These are phyloP conservation scores for Lagocephalus sceleratus DNA, from an alignment of 2,797 vertebrate species.

Conservation along the genomic window DNA sequence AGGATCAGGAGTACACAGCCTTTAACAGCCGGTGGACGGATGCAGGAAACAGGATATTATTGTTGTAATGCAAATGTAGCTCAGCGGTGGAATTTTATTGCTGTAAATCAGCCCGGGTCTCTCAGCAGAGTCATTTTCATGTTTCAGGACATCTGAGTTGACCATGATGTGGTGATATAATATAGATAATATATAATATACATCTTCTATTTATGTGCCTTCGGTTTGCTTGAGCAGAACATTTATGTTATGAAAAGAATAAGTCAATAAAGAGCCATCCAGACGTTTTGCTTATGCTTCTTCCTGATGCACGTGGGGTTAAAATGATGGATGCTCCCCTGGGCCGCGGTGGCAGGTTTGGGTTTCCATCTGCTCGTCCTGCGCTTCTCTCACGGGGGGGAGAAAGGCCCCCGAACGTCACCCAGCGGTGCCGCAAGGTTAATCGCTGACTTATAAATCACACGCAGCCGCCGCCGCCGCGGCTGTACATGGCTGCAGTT, in stretches of 20 bases:
- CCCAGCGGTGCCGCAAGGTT: conserved; percentile 46
- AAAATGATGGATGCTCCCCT: conserved; percentile 14
- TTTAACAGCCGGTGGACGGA: no score
- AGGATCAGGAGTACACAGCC: no score
- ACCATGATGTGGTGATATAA: conserved; percentile 33
- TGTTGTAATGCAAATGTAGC: conserved; percentile 2
- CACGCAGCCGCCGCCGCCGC: conserved; percentile 26
- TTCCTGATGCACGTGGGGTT: conserved; percentile 36
- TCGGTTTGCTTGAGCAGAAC: no score
- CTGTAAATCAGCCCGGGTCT: conserved; percentile 14
- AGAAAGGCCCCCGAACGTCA: conserved; percentile 43
- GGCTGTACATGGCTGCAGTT: conserved; percentile 13
- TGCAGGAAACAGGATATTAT: no score
- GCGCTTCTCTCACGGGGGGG: conserved; percentile 17
- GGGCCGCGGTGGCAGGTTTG: conserved; percentile 8
- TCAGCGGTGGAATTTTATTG: conserved; percentile 16
- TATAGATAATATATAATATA: no score
- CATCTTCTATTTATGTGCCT: no score
- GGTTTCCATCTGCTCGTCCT: conserved; percentile 26
- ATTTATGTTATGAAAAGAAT: no score
- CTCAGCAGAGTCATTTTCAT: conserved; percentile 16
- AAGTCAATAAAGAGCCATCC: no score
- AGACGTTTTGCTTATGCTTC: no score
- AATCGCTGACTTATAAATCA: conserved; percentile 61
- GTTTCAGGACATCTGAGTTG: conserved; percentile 51